phyloP scores from a whole-genome alignment of 1,140 invertebrate species.

The Oppia nitens region DNA sequence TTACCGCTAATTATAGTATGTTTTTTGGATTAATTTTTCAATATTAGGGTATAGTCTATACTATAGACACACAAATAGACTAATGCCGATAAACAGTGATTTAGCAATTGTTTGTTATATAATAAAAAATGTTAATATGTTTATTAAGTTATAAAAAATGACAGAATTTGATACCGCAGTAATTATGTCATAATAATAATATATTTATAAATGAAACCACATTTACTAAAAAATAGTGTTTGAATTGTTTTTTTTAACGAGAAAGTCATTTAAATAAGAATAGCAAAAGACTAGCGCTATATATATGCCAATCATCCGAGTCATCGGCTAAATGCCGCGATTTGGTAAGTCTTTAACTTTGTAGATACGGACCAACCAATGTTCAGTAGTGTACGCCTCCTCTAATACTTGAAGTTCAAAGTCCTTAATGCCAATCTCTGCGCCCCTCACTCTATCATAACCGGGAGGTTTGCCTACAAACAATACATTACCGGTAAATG shows the following conservation, averaged over 20 bases:
- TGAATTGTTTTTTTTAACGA: background rate
- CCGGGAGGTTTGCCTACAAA: constrained; percentile 51
- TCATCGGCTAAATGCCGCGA: constrained; percentile 43
- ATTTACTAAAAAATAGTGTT: no score
- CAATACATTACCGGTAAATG: background rate
- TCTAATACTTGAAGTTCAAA: constrained; percentile 80
- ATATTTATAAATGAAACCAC: no score
- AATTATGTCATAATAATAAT: no score
- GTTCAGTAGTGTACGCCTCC: constrained; percentile 86
- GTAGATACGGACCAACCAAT: constrained; percentile 94
- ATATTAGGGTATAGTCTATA: no score
- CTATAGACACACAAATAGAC: no score
- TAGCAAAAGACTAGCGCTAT: background rate
- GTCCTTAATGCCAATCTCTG: constrained; percentile 87
- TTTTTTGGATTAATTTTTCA: no score
- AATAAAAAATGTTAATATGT: no score
- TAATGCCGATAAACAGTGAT: no score
- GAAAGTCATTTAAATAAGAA: background rate
- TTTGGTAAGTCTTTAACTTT: constrained; percentile 72
- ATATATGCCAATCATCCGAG: background rate
- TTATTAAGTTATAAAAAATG: no score
- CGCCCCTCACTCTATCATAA: constrained; percentile 71
- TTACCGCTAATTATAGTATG: no score
- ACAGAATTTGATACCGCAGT: no score
- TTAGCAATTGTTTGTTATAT: no score